Conservation (phyloP, 1,140 invertebrate genomes). For the Probaryconus sp. region DNA sequence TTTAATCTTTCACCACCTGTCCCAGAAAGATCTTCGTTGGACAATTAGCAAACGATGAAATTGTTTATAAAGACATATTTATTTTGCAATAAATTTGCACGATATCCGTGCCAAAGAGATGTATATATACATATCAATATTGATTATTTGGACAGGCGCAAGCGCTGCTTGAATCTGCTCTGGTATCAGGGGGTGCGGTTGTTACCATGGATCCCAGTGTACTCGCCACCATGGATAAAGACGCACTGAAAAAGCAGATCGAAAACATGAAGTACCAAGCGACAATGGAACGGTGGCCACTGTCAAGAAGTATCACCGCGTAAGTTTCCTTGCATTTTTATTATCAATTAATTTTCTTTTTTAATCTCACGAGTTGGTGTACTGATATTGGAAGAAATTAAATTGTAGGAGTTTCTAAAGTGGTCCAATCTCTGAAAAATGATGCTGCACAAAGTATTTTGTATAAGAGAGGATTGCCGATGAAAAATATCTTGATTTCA, state of each 20-base stretch:
- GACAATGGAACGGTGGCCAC: conserved; percentile 95
- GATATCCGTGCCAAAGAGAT: conserved; percentile 11
- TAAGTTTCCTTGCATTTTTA: conserved; percentile 81
- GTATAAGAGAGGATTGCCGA: too few relatives aligned
- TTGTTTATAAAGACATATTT: not conserved
- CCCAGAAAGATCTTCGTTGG: too few relatives aligned
- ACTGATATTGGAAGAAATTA: too few relatives aligned
- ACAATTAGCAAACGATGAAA: too few relatives aligned
- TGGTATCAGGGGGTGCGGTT: conserved; percentile 75
- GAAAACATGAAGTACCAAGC: conserved; percentile 98
- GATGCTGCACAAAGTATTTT: too few relatives aligned
- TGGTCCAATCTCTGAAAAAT: too few relatives aligned
- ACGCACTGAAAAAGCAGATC: conserved; percentile 97
- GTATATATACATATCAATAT: conserved; percentile 63
- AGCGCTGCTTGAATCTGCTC: conserved; percentile 70
- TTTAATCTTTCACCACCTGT: too few relatives aligned
- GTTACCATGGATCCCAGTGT: conserved; percentile 91
- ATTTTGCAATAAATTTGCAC: conserved; percentile 3
- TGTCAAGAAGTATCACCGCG: conserved; percentile 95
- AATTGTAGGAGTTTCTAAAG: too few relatives aligned
- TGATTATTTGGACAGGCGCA: conserved; percentile 76
- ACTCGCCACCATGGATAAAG: conserved; percentile 96
- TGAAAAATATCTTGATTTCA: too few relatives aligned
- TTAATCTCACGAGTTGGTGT: too few relatives aligned
- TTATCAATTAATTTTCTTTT: not conserved